Percentiles rank a stretch among this genome's conserved stretches.
Conservation (phyloP, 2,113 vertebrate genomes). For the Atrichornis clamosus region DNA sequence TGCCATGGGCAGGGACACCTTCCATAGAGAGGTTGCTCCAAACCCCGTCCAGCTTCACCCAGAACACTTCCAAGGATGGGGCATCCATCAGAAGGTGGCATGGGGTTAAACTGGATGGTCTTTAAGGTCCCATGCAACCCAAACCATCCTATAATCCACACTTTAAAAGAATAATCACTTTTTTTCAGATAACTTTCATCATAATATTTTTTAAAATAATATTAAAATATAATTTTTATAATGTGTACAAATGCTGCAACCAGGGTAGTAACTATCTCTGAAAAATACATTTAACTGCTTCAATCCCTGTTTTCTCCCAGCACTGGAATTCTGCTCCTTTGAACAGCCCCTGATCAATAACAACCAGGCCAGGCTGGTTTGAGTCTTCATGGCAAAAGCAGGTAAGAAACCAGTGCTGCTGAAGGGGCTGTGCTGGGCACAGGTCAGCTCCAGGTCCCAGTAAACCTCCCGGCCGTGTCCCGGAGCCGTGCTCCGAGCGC, state of each 20-base stretch:
- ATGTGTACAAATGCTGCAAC: fast-evolving
- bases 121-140: background rate
- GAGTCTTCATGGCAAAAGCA: conserved; percentile 2
- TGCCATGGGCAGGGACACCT: background rate
- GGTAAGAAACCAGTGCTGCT: conserved; percentile 15
- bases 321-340: background rate
- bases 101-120: background rate
- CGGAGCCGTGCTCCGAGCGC: conserved; percentile 35
- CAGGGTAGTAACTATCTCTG: background rate
- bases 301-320: background rate
- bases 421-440: conserved; percentile 6
- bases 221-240: background rate
- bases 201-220: fast-evolving
- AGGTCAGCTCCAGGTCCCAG: conserved; percentile 69
- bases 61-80: fast-evolving
- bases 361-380: background rate
- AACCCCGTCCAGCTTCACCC: background rate
- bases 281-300: background rate
- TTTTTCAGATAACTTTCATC: background rate
- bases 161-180: background rate
- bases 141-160: background rate
- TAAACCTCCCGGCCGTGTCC: conserved; percentile 56
- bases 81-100: background rate
- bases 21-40: background rate
- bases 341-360: conserved; percentile 21